Percentiles rank a stretch among this genome's conserved stretches.
Evolutionary conservation across 1,140 invertebrate species (phyloP).

Genomic region (Pygmarrhopalites habei): DNA sequence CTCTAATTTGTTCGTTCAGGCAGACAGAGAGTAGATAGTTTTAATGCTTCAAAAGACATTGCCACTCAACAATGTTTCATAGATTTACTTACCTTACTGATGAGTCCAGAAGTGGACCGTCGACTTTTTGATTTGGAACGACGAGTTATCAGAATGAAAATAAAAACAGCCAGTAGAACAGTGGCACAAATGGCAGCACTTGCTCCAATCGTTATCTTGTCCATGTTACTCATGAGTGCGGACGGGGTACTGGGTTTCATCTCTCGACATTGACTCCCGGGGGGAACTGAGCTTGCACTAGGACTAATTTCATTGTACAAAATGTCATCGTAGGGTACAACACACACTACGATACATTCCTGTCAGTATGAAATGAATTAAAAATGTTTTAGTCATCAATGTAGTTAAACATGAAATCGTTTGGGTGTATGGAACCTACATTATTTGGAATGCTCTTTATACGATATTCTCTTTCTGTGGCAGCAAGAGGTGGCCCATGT

Average conservation of each 20-base stretch:
- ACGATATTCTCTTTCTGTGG: conserved; percentile 79
- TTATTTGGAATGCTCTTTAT: conserved; percentile 84
- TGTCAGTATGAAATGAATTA: conserved; percentile 45
- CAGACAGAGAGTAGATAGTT: too few relatives aligned
- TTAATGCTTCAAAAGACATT: too few relatives aligned
- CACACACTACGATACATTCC: conserved; percentile 87
- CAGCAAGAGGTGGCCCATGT: conserved; percentile 74
- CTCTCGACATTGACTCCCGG: conserved; percentile 68
- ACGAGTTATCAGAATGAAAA: conserved; percentile 76
- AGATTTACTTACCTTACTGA: conserved; percentile 35
- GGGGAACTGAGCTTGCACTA: conserved; percentile 31
- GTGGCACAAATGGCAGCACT: conserved; percentile 53
- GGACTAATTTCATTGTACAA: conserved; percentile 38
- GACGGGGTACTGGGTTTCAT: conserved; percentile 54
- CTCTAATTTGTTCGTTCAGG: too few relatives aligned
- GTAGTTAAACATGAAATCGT: too few relatives aligned
- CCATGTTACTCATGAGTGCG: conserved; percentile 69
- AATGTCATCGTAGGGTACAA: conserved; percentile 73
- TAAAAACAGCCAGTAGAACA: conserved; percentile 45
- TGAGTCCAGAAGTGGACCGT: conserved; percentile 32
- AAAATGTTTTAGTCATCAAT: too few relatives aligned
- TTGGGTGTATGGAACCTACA: too few relatives aligned
- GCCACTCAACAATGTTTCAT: background rate
- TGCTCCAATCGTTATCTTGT: conserved; percentile 84
- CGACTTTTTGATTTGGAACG: conserved; percentile 50